Evolutionary conservation across 2,797 vertebrate species (phyloP), one percentile per base, ranked within the genome.

Genomic region (Semotilus atromaculatus): DNA sequence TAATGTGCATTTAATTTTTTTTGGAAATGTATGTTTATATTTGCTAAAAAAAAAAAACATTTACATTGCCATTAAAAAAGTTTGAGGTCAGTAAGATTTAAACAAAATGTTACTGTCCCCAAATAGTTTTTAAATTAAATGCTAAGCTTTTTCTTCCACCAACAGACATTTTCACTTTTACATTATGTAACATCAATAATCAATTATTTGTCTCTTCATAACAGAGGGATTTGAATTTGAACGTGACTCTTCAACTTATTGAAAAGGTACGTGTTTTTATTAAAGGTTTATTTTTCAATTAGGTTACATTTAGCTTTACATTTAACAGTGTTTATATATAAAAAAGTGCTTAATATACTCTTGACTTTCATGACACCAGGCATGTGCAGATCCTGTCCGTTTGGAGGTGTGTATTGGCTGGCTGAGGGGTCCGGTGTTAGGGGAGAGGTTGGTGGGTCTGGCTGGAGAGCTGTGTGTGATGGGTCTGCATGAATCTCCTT

Each of bases 361-460:
- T 55, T 60, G 36, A n/a, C 16, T 83, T 88, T 38, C 18, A 45
- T 64, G 38, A 40, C 8, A 18, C 89, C 86, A 99, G 98, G 96
- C 96, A 2, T 97, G 96, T 92, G 94, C 92, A 64, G 95, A 96
- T 90, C 83, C 95, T 18, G 87, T 90, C 1, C 95, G 93, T 85
- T 93, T 97, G 83, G 91, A 92, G 68, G 94, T 94, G 87, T 95
- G 96, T 82, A 87, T 85, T 60, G 94, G 92, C 82, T 99, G 98
- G 98, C 93, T 99, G 82, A 98, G 96, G 93, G 98, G 97, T 84
- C 93, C 96, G 0, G 89, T 94, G 7, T 92, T 99, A 84, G 98
- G 98, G 23, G 96, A 97, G 84, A 96, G 91, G 83, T 93, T 99
- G 88, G 94, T 98, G 51, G 89, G 90, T 86, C 90, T 99, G 93